These are phyloP conservation scores for Ptilorrhoa leucosticta DNA, from an alignment of 2,113 vertebrate genomes.

Conservation along the genomic window DNA sequence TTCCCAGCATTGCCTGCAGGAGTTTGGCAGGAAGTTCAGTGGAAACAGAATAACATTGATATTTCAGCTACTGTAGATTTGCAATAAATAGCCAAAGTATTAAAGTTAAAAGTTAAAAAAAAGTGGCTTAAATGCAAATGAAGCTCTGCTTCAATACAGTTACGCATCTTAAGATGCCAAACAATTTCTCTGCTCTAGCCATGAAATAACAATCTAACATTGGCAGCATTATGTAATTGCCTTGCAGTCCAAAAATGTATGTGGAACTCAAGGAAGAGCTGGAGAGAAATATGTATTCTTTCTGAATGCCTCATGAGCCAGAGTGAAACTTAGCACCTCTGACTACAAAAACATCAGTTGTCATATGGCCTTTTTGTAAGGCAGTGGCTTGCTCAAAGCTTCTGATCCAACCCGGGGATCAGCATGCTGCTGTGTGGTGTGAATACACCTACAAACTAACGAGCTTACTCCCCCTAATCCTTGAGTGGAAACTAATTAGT, in stretches of 20 bases:
- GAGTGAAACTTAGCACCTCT: background rate
- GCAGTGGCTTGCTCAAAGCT: background rate
- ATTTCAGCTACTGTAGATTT: background rate
- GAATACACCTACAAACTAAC: background rate
- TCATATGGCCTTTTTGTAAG: background rate
- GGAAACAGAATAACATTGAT: background rate
- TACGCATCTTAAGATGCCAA: background rate
- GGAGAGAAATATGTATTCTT: background rate
- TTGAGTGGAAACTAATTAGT: background rate
- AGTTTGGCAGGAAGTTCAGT: background rate
- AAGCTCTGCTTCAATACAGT: background rate
- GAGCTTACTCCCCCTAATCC: background rate
- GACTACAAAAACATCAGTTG: background rate
- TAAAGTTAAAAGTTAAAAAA: too few relatives aligned
- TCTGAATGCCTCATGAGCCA: background rate
- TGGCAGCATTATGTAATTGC: background rate
- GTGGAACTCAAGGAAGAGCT: background rate
- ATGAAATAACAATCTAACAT: background rate
- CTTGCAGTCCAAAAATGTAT: background rate
- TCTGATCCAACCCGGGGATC: background rate
- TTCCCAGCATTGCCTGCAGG: background rate
- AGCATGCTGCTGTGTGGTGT: background rate
- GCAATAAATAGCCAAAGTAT: background rate
- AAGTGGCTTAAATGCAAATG: background rate
- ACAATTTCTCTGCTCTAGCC: background rate